Evolutionary conservation across 2,888 invertebrate species (phyloP).

Genomic region (Operophtera brumata): DNA sequence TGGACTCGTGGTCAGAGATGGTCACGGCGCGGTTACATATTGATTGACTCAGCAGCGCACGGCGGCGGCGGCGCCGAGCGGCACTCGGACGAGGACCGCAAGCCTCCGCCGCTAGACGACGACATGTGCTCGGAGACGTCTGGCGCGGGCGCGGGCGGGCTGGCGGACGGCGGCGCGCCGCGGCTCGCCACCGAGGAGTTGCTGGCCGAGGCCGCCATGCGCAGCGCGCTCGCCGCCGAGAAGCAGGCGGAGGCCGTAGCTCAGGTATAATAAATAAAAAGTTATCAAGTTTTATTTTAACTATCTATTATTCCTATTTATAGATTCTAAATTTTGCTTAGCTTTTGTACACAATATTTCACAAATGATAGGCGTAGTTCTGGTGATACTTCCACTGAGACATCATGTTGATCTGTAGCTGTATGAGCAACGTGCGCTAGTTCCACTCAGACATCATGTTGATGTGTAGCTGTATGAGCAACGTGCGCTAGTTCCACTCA

Average conservation of each 20-base stretch:
- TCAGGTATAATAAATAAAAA: conserved; percentile 16
- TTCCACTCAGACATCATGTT: background rate
- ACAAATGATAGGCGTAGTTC: too few species aligned
- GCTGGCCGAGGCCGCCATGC: conserved; percentile 73
- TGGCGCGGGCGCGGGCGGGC: conserved; percentile 28
- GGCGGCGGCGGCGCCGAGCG: conserved; percentile 39
- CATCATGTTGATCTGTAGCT: too few species aligned
- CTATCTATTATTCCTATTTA: too few species aligned
- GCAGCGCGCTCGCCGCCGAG: conserved; percentile 70
- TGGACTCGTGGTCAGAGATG: too few species aligned
- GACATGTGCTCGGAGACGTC: conserved; percentile 66
- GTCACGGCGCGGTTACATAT: too few species aligned
- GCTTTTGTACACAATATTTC: too few species aligned
- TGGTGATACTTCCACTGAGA: background rate
- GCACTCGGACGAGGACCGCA: conserved; percentile 63
- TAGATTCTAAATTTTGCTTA: too few species aligned
- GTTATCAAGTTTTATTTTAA: too few species aligned
- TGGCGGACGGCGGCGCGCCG: conserved; percentile 11
- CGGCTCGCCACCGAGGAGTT: conserved; percentile 64
- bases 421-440: background rate
- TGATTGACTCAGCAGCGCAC: background rate
- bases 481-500: background rate
- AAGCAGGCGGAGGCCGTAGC: conserved; percentile 68
- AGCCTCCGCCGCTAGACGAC: conserved; percentile 56
- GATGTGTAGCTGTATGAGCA: too few species aligned